phyloP scores from a whole-genome alignment of 2,888 invertebrate species.

The Linhomoeus sp. region DNA sequence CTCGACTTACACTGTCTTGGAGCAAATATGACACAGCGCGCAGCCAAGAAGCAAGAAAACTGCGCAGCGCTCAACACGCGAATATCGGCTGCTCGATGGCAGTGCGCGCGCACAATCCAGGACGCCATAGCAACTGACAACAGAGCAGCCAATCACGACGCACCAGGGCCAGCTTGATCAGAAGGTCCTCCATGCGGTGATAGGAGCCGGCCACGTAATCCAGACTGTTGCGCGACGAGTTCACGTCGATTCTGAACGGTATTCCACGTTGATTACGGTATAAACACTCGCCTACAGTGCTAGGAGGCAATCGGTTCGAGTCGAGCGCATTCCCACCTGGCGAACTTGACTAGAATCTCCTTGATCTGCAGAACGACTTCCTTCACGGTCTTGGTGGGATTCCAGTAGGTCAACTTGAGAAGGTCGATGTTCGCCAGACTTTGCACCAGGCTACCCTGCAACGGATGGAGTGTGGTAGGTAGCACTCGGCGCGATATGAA shows the following conservation, averaged over 20 bases:
- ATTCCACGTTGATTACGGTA: conserved; percentile 5
- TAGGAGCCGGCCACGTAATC: conserved; percentile 24
- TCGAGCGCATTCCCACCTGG: too few relatives aligned
- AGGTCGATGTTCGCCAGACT: conserved; percentile 27
- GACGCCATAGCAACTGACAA: too few relatives aligned
- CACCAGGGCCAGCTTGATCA: conserved; percentile 26
- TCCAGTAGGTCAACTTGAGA: conserved; percentile 29
- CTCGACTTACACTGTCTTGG: too few relatives aligned
- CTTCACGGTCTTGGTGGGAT: conserved; percentile 28
- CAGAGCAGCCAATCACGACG: too few relatives aligned
- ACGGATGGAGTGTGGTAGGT: background rate
- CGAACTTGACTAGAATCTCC: conserved; percentile 26
- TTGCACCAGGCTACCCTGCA: conserved; percentile 24
- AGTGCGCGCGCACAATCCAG: too few relatives aligned
- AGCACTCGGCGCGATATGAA: too few relatives aligned
- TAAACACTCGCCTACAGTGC: background rate
- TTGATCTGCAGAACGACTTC: conserved; percentile 27
- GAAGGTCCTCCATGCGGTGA: conserved; percentile 27
- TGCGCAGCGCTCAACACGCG: too few relatives aligned
- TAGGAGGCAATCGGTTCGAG: too few relatives aligned
- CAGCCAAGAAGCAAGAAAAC: too few relatives aligned
- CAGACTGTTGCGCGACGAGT: conserved; percentile 20
- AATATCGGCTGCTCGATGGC: too few relatives aligned
- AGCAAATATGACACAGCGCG: too few relatives aligned
- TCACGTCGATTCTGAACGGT: conserved; percentile 18